Evolutionary conservation across 1,140 invertebrate species (phyloP).

Genomic region (Lepeophtheirus salmonis): DNA sequence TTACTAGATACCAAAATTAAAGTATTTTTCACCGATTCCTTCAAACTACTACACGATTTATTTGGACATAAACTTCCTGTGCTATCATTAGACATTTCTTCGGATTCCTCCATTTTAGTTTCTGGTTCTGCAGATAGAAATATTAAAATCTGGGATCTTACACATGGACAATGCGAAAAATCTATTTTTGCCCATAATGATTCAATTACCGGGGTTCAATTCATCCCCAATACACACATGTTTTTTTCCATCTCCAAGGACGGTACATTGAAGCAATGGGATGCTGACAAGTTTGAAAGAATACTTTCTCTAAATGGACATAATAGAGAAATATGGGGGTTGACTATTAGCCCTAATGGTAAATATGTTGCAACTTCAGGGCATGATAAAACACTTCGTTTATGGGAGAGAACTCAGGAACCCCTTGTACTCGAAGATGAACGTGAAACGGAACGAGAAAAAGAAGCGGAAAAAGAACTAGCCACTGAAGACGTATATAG

Average conservation of each 20-base stretch:
- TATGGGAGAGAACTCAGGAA: conserved; percentile 72
- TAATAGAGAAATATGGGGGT: conserved; percentile 35
- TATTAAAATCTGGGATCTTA: conserved; percentile 93
- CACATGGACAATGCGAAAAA: conserved; percentile 69
- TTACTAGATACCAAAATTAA: conserved; percentile 83
- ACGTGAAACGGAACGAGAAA: conserved; percentile 57
- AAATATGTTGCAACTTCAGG: conserved; percentile 59
- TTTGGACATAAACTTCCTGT: conserved; percentile 95
- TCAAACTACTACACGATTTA: conserved; percentile 86
- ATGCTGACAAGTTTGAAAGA: conserved; percentile 77
- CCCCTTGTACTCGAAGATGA: conserved; percentile 77
- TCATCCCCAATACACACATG: conserved; percentile 74
- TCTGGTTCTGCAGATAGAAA: conserved; percentile 89
- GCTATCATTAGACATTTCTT: conserved; percentile 77
- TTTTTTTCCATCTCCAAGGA: conserved; percentile 86
- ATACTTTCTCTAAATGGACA: conserved; percentile 60
- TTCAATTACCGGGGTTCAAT: conserved; percentile 66
- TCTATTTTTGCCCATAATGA: conserved; percentile 72
- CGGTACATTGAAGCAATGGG: conserved; percentile 87
- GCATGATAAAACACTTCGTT: conserved; percentile 63
- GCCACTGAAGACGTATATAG: conserved; percentile 38
- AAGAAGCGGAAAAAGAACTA: conserved; percentile 50
- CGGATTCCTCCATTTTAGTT: conserved; percentile 66
- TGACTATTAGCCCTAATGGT: conserved; percentile 62
- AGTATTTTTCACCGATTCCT: conserved; percentile 79